These are phyloP conservation scores for Auanema sp. DNA, from an alignment of 2,888 invertebrate genomes.

Conservation along the genomic window DNA sequence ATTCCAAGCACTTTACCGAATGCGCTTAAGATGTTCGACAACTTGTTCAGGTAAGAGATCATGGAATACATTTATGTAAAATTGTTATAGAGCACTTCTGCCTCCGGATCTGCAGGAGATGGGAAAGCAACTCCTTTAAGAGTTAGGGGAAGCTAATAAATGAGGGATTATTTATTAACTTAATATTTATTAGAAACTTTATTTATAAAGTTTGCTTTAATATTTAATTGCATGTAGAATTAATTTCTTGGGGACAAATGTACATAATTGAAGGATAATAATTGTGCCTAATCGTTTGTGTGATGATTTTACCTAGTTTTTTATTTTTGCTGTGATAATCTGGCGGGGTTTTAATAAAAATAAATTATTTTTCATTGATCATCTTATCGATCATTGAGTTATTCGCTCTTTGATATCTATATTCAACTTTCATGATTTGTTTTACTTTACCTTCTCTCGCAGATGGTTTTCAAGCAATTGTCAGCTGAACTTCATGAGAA, in stretches of 20 bases:
- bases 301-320: neutral
- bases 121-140: conserved; percentile 51
- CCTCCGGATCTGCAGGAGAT: conserved; percentile 57
- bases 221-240: neutral
- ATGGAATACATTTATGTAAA: neutral
- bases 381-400: neutral
- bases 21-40: conserved; percentile 61
- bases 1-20: conserved; percentile 58
- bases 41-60: conserved; percentile 43
- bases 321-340: conserved; percentile 2
- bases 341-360: conserved; percentile 3
- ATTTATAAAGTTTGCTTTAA: conserved; percentile 2
- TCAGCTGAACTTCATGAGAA: conserved; percentile 46
- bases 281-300: neutral
- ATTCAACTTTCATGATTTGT: neutral
- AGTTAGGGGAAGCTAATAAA: conserved; percentile 5
- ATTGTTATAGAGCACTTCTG: conserved; percentile 44
- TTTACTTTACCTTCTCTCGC: neutral
- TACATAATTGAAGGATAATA: neutral
- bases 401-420: neutral
- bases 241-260: neutral
- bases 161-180: conserved; percentile 14
- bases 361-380: neutral
- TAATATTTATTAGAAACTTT: conserved; percentile 4
- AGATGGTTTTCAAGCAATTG: conserved; percentile 49